Conservation (phyloP, 2,888 invertebrate genomes). For the Allygus modestus region DNA sequence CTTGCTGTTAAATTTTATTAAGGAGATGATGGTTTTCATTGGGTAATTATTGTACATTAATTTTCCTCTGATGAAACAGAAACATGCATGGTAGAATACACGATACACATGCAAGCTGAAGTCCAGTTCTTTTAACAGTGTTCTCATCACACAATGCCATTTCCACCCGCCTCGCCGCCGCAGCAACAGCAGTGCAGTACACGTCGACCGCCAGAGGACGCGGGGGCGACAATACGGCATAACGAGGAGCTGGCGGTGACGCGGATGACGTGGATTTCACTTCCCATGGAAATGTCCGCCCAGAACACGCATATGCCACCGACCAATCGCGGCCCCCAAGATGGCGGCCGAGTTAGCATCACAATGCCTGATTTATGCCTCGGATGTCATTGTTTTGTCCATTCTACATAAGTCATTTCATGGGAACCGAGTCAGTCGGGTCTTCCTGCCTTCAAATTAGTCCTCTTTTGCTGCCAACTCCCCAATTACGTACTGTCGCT, state of each 20-base stretch:
- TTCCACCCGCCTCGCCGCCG: too few species aligned
- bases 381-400: conserved; percentile 56
- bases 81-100: too few species aligned
- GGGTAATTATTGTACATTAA: too few species aligned
- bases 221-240: neutral
- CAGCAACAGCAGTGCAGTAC: neutral
- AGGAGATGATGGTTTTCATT: too few species aligned
- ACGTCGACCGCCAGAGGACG: too few species aligned
- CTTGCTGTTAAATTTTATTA: too few species aligned
- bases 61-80: too few species aligned
- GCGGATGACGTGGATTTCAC: conserved; percentile 33
- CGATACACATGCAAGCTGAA: too few species aligned
- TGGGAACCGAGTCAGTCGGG: conserved; percentile 41
- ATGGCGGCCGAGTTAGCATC: conserved; percentile 42
- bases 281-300: conserved; percentile 44
- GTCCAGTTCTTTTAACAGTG: too few species aligned
- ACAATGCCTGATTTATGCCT: conserved; percentile 51
- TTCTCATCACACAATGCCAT: too few species aligned
- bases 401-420: conserved; percentile 55
- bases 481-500: conserved; percentile 39
- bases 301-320: conserved; percentile 29
- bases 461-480: conserved; percentile 54
- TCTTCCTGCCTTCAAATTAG: conserved; percentile 54
- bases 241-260: conserved; percentile 27
- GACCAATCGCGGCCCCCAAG: conserved; percentile 40